Evolutionary conservation across 2,888 invertebrate genomes (phyloP).

Genomic region (Nomada flava): DNA sequence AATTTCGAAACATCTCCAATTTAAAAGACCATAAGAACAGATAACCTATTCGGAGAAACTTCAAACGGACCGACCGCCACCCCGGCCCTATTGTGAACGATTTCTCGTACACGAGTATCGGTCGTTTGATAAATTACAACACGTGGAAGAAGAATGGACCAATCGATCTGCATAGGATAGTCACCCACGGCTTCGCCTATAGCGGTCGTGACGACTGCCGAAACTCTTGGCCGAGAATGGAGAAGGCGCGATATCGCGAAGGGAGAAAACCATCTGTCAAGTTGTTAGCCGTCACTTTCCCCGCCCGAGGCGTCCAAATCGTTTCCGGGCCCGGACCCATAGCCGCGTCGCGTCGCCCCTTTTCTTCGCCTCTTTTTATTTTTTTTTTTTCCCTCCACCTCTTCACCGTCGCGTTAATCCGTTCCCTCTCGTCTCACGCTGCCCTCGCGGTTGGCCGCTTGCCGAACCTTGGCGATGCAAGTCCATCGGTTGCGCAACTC

Average conservation of each 20-base stretch:
- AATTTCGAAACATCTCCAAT: no score
- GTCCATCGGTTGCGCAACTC: conserved; percentile 51
- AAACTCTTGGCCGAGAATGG: conserved; percentile 25
- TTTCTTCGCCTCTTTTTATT: no score
- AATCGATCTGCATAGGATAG: conserved; percentile 37
- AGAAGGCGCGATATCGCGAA: conserved; percentile 29
- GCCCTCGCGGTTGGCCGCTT: conserved; percentile 31
- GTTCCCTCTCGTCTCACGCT: conserved; percentile 9
- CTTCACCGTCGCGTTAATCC: neutral
- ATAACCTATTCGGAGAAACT: neutral
- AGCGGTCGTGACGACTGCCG: conserved; percentile 14
- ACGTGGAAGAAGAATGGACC: conserved; percentile 15
- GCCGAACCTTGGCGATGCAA: conserved; percentile 34
- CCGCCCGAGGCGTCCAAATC: conserved; percentile 78
- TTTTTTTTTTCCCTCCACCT: neutral
- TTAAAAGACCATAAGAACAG: neutral
- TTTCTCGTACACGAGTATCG: neutral
- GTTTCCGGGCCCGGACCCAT: conserved; percentile 77
- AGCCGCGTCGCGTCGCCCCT: conserved; percentile 18
- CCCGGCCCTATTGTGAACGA: no score
- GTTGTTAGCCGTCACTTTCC: conserved; percentile 74
- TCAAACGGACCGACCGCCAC: neutral
- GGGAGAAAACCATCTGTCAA: conserved; percentile 74
- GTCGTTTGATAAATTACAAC: conserved; percentile 29
- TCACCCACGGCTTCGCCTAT: conserved; percentile 45